A percentile compares a stretch with the other conserved stretches of the same genome.
These are phyloP conservation scores for Lepidochitona cinerea DNA, from an alignment of 2,888 invertebrate genomes.

Conservation along the genomic window DNA sequence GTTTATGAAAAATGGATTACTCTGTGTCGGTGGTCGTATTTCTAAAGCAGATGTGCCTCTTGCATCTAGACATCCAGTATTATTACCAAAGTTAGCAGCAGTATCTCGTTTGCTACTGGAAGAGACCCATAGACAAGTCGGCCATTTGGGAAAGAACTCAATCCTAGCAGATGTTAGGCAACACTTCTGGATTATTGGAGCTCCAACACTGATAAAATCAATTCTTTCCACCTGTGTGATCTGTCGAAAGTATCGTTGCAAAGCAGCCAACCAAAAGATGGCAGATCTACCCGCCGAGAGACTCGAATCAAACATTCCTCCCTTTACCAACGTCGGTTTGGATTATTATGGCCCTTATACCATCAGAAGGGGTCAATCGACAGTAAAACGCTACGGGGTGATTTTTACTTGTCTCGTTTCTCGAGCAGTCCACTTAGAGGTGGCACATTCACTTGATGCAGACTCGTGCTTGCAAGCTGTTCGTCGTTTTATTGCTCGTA, in stretches of 20 bases:
- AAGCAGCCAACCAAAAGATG: constrained; percentile 18
- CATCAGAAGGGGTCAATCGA: constrained; percentile 19
- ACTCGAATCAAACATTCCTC: constrained; percentile 10
- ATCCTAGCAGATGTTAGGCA: too few relatives aligned
- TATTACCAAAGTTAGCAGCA: background rate
- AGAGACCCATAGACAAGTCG: too few relatives aligned
- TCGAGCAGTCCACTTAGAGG: constrained; percentile 25
- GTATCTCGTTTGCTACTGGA: too few relatives aligned
- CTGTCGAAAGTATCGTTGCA: constrained; percentile 16
- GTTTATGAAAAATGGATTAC: background rate
- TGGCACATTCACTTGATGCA: constrained; percentile 18
- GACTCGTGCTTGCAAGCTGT: constrained; percentile 23
- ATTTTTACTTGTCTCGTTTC: constrained; percentile 26
- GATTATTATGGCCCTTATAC: constrained; percentile 26
- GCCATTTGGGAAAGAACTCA: too few relatives aligned
- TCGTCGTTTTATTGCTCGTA: constrained; percentile 19
- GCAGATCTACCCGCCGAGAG: constrained; percentile 22
- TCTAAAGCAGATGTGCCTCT: too few relatives aligned
- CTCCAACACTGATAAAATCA: too few relatives aligned
- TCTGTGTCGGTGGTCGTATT: too few relatives aligned
- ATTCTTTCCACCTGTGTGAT: too few relatives aligned
- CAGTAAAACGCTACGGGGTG: constrained; percentile 27
- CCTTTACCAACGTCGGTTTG: constrained; percentile 16
- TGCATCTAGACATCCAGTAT: background rate
- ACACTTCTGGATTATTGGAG: too few relatives aligned